These are phyloP conservation scores for Alauda arvensis DNA, from an alignment of 2,797 vertebrate species.

Conservation along the genomic window DNA sequence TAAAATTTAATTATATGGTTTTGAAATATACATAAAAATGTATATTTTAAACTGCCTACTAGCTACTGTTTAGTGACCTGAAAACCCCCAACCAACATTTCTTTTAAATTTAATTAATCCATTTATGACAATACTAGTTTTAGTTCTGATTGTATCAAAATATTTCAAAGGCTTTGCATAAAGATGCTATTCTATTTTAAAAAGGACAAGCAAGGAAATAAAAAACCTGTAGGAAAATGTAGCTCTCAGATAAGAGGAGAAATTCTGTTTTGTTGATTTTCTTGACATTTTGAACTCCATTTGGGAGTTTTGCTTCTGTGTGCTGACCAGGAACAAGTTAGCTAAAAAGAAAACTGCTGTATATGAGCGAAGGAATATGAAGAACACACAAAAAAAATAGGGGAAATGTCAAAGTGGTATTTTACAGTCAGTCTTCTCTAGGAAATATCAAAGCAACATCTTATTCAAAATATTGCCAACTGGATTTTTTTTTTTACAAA, in stretches of 20 bases:
- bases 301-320: neutral
- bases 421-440: constrained; percentile 6
- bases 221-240: neutral
- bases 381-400: neutral
- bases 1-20: neutral
- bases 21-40: neutral
- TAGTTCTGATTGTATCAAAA: neutral
- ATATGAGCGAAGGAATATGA: neutral
- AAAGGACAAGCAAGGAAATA: neutral
- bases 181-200: neutral
- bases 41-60: neutral
- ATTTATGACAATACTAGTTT: neutral
- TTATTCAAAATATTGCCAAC: neutral
- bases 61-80: neutral
- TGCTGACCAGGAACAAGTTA: neutral
- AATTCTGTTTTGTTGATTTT: neutral
- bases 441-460: constrained; percentile 19
- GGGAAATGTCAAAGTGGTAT: neutral
- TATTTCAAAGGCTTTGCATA: neutral
- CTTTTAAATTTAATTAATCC: neutral
- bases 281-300: constrained; percentile 3
- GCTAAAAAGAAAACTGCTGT: neutral
- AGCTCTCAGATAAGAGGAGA: neutral
- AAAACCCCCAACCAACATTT: neutral
- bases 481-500: neutral